phyloP scores from a whole-genome alignment of 92 coral and sea anemone species.

The Zoanthus sansibaricus region DNA sequence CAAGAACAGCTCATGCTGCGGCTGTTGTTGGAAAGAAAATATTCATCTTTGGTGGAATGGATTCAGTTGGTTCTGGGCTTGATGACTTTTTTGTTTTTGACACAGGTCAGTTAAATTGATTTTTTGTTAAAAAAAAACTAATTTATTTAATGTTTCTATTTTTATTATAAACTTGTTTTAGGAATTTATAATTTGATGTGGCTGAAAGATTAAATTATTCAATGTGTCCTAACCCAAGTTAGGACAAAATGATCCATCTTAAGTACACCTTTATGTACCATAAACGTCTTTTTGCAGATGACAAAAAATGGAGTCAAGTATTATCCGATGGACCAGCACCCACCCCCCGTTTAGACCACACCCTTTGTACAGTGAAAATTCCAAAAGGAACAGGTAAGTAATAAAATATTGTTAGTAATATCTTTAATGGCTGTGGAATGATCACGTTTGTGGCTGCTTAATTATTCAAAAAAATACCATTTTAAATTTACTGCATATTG shows the following conservation, averaged over 20 bases:
- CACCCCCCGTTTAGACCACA: constrained; percentile 92
- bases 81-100: constrained; percentile 85
- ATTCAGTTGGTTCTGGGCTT: constrained; percentile 78
- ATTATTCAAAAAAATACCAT: too few species aligned
- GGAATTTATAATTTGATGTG: too few species aligned
- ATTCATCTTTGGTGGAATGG: constrained; percentile 96
- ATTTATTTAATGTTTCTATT: neutral
- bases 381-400: constrained; percentile 61
- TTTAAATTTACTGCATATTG: too few species aligned
- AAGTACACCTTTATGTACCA: neutral
- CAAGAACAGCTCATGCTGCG: constrained; percentile 95
- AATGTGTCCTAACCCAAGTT: too few species aligned
- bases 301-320: constrained; percentile 71
- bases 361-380: constrained; percentile 79
- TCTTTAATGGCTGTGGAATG: too few species aligned
- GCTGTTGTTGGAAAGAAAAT: constrained; percentile 67
- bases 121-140: neutral
- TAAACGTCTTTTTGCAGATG: constrained; percentile 51
- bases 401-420: too few species aligned
- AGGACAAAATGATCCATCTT: too few species aligned
- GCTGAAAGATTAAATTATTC: too few species aligned
- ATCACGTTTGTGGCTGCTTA: too few species aligned
- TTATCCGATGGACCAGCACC: constrained; percentile 83
- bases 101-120: constrained; percentile 64
- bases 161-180: neutral